phyloP scores from a whole-genome alignment of 2,113 vertebrate genomes.

The Antechinus flavipes region DNA sequence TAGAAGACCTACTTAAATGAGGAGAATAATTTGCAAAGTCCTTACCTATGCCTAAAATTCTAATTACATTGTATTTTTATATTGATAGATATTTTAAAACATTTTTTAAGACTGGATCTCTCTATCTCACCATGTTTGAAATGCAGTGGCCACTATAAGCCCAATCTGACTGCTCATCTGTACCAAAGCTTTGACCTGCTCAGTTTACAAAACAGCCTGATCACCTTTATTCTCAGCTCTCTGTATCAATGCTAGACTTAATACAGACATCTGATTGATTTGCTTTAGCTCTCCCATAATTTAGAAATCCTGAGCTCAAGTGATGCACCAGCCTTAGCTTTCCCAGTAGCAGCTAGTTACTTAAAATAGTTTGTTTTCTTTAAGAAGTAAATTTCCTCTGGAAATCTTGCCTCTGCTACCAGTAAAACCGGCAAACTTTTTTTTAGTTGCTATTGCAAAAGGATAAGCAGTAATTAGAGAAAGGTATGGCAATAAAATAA shows the following conservation, averaged over 20 bases:
- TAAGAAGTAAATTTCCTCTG: neutral
- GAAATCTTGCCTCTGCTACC: neutral
- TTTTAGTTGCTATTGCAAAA: neutral
- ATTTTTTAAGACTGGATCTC: neutral
- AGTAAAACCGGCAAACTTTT: neutral
- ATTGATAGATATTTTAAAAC: neutral
- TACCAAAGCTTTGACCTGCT: neutral
- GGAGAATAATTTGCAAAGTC: neutral
- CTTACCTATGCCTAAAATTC: neutral
- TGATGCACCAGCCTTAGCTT: neutral
- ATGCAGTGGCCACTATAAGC: too few species aligned
- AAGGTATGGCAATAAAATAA: neutral
- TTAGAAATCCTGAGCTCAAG: neutral
- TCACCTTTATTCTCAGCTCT: neutral
- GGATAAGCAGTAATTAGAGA: neutral
- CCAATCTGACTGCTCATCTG: neutral
- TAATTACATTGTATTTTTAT: neutral
- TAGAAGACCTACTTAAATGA: neutral
- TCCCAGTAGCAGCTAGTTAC: neutral
- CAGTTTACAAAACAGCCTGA: neutral
- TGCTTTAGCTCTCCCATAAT: neutral
- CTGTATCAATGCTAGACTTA: neutral
- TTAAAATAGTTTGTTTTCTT: neutral
- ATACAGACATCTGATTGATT: neutral
- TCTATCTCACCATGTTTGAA: neutral